Conservation (phyloP, 2,113 vertebrate genomes). For the Clarias gariepinus region DNA sequence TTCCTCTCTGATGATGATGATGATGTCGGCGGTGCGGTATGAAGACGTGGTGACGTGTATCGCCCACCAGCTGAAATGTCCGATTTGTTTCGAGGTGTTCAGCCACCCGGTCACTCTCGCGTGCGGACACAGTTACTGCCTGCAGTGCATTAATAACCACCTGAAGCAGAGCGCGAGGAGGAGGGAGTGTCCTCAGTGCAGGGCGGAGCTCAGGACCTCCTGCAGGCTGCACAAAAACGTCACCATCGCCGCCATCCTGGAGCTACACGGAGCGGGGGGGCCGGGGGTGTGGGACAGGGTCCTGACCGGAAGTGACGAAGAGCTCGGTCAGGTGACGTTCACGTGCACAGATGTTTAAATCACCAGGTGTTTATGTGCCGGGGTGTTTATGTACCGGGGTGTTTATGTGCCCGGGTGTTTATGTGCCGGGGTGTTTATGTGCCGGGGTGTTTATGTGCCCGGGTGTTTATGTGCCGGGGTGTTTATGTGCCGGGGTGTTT, state of each 20-base stretch:
- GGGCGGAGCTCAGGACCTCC: neutral
- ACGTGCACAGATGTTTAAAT: no score
- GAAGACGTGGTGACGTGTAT: constrained; percentile 22
- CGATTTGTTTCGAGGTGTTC: constrained; percentile 53
- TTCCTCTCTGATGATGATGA: neutral
- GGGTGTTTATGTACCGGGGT: no score
- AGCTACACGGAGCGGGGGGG: constrained; percentile 36
- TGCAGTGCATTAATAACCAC: constrained; percentile 27
- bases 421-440: no score
- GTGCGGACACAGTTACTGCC: constrained; percentile 58
- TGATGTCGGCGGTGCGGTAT: neutral
- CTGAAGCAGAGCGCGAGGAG: neutral
- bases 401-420: no score
- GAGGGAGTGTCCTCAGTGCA: constrained; percentile 47
- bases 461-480: no score
- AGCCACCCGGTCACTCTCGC: constrained; percentile 47
- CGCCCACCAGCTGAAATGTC: constrained; percentile 46
- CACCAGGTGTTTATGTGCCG: no score
- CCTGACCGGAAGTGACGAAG: constrained; percentile 5
- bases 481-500: no score
- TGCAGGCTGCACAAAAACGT: constrained; percentile 41
- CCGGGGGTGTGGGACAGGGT: constrained; percentile 31
- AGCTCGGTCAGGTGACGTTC: constrained; percentile 20
- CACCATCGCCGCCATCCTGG: constrained; percentile 44
- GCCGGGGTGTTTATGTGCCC: no score